Conservation (phyloP, 2,888 invertebrate species). For the Sesamia inferens region DNA sequence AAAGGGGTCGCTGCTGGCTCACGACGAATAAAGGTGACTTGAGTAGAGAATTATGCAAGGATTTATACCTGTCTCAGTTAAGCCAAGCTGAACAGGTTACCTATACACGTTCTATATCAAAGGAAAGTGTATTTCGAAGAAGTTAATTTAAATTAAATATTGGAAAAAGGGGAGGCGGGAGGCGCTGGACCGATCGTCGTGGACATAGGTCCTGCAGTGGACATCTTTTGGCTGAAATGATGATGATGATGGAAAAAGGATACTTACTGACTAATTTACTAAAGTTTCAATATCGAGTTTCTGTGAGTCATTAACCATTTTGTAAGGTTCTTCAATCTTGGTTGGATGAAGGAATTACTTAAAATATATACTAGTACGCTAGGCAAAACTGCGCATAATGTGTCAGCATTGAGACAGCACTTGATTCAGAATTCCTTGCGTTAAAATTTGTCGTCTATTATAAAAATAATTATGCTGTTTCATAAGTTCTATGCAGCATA, state of each 20-base stretch:
- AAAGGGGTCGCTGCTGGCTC: slow-evolving; percentile 44
- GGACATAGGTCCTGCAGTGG: too few species aligned
- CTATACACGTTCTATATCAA: background rate
- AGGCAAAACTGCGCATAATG: too few species aligned
- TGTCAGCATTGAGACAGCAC: background rate
- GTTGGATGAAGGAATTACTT: too few species aligned
- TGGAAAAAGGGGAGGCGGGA: background rate
- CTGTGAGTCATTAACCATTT: background rate
- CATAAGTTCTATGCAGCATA: too few species aligned
- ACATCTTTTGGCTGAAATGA: too few species aligned
- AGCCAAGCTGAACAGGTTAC: slow-evolving; percentile 14
- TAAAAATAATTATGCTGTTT: too few species aligned
- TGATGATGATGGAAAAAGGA: too few species aligned
- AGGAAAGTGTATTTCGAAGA: slow-evolving; percentile 8
- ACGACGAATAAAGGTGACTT: slow-evolving; percentile 44
- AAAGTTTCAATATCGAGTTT: background rate
- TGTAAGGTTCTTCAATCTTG: background rate
- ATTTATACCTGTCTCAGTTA: slow-evolving; percentile 40
- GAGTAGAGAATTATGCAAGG: slow-evolving; percentile 42
- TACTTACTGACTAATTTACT: background rate
- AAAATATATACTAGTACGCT: too few species aligned
- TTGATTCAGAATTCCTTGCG: background rate
- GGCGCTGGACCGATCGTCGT: too few species aligned
- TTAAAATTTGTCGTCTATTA: background rate
- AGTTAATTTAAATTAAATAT: slow-evolving; percentile 13